Percentiles rank a stretch among this genome's conserved stretches.
These are phyloP conservation scores for Oreochromis tanganicae DNA, from an alignment of 2,113 vertebrate species.

Conservation along the genomic window DNA sequence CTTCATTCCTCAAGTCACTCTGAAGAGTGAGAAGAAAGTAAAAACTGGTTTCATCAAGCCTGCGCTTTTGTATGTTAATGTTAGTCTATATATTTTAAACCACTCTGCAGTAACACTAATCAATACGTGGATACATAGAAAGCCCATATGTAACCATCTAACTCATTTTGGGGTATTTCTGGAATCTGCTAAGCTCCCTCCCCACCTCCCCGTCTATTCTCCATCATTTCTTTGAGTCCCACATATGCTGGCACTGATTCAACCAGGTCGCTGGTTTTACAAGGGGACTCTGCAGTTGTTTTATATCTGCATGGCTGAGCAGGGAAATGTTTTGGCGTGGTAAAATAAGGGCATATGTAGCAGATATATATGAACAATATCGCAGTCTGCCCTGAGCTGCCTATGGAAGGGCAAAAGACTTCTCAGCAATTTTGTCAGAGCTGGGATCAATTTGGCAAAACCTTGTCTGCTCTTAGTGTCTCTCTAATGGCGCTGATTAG, in stretches of 20 bases:
- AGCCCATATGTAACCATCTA: neutral
- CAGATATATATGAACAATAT: neutral
- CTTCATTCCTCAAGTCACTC: neutral
- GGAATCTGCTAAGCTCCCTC: slow-evolving; percentile 6
- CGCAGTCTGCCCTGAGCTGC: neutral
- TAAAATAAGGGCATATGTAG: neutral
- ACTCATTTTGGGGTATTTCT: slow-evolving; percentile 20
- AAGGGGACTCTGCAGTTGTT: neutral
- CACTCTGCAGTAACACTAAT: neutral
- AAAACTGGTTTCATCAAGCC: neutral
- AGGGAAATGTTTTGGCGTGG: neutral
- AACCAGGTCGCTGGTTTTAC: neutral
- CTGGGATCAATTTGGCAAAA: neutral
- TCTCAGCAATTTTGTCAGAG: neutral
- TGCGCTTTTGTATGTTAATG: neutral
- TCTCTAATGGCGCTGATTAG: slow-evolving; percentile 20
- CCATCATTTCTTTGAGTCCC: neutral
- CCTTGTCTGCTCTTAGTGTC: neutral
- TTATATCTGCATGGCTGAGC: neutral
- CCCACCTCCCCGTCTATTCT: neutral
- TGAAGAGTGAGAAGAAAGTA: neutral
- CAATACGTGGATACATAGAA: neutral
- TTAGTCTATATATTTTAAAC: neutral
- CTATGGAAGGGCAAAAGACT: neutral
- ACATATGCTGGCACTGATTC: neutral